Evolutionary conservation across 2,797 vertebrate genomes (phyloP), one percentile per base, ranked within the genome.

Genomic region (Muraenolepis orangiensis): DNA sequence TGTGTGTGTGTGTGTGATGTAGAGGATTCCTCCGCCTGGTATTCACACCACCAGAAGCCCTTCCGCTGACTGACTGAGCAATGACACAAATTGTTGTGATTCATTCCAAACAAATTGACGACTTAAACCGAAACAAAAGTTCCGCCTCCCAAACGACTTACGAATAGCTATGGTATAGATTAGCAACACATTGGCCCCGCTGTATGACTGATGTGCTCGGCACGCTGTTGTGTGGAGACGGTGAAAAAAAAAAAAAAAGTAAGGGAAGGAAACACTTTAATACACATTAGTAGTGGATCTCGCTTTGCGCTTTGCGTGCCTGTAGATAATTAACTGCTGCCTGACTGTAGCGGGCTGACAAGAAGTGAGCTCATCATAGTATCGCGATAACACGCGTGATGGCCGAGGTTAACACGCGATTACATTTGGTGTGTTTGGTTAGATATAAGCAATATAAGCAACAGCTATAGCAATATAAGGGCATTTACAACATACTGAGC

Each of bases 301-400:
- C 31, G 77, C 74, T 73, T n/a, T 74, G 84, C 14, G 66, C 78
- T 77, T 89, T 87, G 90, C 90, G 89, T 91, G 90, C 84, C 87
- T 89, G 84, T 78, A 89, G 79, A 88, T 91, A 88, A 91, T 92
- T 91, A 92, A 66, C 80, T 12, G 42, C 78, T 81, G 86, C 81
- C 82, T 77, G 82, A 83, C 73, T 77, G 82, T 84, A 78, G 87
- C 82, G 81, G 85, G 83, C 86, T 69, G 61, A 86, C 82, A 81
- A 86, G 83, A 83, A 84, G 88, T 92, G 88, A 92, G 89, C 85
- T 93, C 90, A 92, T 90, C 67, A 74, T 85, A 88, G 89, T 89
- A 84, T 80, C 86, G 87, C n/a, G 51, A 23, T 83, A 85, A 80
- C 70, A 72, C 71, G 79, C 87, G 80, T 75, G 69, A 69, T 77